These are phyloP conservation scores for Gadus macrocephalus DNA, from an alignment of 2,113 vertebrate species.

Conservation along the genomic window DNA sequence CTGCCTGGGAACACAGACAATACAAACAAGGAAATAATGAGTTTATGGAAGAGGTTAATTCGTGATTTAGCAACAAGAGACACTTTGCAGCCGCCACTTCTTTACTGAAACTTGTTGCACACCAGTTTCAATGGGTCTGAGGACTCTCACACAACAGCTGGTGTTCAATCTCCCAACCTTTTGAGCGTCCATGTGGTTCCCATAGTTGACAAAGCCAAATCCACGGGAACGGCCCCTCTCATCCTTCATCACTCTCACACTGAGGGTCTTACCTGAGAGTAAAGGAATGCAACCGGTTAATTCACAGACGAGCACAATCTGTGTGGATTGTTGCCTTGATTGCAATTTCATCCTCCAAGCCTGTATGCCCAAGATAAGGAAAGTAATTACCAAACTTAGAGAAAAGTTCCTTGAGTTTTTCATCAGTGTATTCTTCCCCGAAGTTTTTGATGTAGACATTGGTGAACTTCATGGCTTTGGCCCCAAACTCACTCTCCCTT, in stretches of 20 bases:
- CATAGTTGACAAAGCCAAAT: conserved; percentile 95
- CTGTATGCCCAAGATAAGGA: neutral
- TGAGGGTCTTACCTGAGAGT: conserved; percentile 82
- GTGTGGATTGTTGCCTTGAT: no score
- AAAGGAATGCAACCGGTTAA: neutral
- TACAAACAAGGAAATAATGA: neutral
- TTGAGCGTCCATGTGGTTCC: conserved; percentile 89
- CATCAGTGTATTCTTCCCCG: conserved; percentile 78
- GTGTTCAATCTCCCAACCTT: conserved; percentile 73
- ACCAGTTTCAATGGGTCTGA: neutral
- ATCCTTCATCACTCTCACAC: conserved; percentile 94
- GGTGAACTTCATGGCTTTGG: conserved; percentile 84
- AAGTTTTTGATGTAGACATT: conserved; percentile 98
- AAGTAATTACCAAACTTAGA: conserved; percentile 78
- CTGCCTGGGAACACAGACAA: conserved; percentile 73
- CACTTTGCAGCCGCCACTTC: no score
- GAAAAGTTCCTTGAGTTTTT: conserved; percentile 82
- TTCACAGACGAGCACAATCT: no score
- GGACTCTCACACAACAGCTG: neutral
- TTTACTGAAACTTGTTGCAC: no score
- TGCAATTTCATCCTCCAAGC: neutral
- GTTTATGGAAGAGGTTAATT: neutral
- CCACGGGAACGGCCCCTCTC: conserved; percentile 79
- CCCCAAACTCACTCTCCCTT: conserved; percentile 84
- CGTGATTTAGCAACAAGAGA: neutral